Evolutionary conservation across 2,888 invertebrate genomes (phyloP).

Genomic region (Phyllotreta cruciferae): DNA sequence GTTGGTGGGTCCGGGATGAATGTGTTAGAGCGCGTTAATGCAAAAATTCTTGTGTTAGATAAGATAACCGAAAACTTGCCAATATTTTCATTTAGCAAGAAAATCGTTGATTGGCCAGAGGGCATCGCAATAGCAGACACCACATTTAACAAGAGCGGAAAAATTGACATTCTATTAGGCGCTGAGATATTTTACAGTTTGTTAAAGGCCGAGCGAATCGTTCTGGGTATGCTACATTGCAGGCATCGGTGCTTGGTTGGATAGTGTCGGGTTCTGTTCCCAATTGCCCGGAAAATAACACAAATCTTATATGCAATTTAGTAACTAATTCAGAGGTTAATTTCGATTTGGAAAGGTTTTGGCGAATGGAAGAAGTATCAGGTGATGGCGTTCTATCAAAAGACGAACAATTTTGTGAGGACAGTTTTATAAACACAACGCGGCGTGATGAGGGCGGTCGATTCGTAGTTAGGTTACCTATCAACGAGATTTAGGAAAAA

Average conservation of each 20-base stretch:
- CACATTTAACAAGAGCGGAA: no score
- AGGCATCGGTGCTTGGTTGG: slow-evolving; percentile 30
- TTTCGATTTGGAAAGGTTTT: slow-evolving; percentile 27
- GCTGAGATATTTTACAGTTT: slow-evolving; percentile 34
- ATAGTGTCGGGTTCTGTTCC: slow-evolving; percentile 23
- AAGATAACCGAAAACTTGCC: no score
- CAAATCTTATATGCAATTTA: slow-evolving; percentile 24
- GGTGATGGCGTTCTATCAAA: background rate
- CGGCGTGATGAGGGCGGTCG: slow-evolving; percentile 10
- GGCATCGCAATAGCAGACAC: slow-evolving; percentile 12
- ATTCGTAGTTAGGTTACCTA: slow-evolving; percentile 25
- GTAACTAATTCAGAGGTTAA: slow-evolving; percentile 25
- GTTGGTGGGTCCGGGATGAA: no score
- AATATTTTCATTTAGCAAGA: no score
- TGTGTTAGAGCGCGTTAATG: no score
- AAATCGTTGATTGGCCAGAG: no score
- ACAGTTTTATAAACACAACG: slow-evolving; percentile 19
- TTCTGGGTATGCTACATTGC: slow-evolving; percentile 26
- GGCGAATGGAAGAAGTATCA: slow-evolving; percentile 25
- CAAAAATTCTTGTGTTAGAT: no score
- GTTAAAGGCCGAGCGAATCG: slow-evolving; percentile 22
- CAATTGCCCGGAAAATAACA: background rate
- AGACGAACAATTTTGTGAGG: slow-evolving; percentile 24
- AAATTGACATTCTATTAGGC: slow-evolving; percentile 23
- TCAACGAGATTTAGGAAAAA: slow-evolving; percentile 20